Percentiles rank a stretch among this genome's conserved stretches.
These are phyloP conservation scores for Masticophis lateralis DNA, from an alignment of 2,797 vertebrate species.

Conservation along the genomic window DNA sequence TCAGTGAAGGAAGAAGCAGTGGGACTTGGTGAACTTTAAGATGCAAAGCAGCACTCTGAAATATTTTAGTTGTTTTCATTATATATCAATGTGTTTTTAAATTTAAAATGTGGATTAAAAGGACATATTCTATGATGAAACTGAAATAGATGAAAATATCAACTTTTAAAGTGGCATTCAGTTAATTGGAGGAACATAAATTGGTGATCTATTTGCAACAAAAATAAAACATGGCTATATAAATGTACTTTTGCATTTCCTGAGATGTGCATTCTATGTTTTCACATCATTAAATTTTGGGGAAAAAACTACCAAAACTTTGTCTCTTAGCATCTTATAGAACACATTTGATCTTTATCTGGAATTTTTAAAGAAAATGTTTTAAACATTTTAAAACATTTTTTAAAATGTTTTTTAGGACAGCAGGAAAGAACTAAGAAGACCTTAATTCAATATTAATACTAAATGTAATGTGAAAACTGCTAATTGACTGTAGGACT, in stretches of 20 bases:
- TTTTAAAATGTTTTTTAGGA: background rate
- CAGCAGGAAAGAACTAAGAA: background rate
- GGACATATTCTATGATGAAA: background rate
- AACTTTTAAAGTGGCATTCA: background rate
- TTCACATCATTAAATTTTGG: conserved; percentile 35
- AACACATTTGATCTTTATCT: conserved; percentile 15
- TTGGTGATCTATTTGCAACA: conserved; percentile 37
- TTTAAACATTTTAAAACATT: too few species aligned
- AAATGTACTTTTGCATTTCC: conserved; percentile 23
- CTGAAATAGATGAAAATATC: background rate
- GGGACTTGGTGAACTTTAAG: conserved; percentile 32
- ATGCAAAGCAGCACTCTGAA: conserved; percentile 43
- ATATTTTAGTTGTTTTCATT: conserved; percentile 35
- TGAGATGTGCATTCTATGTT: conserved; percentile 12
- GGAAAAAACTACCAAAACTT: conserved; percentile 34
- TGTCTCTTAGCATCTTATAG: conserved; percentile 42
- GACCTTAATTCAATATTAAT: conserved; percentile 41
- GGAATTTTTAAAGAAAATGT: background rate
- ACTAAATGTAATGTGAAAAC: conserved; percentile 53
- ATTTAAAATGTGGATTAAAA: background rate
- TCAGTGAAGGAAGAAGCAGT: conserved; percentile 46
- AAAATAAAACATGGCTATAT: conserved; percentile 28
- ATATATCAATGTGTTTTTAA: background rate
- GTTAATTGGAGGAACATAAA: background rate
- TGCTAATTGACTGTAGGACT: conserved; percentile 45